These are phyloP conservation scores for Axea sp. DNA, from an alignment of 2,888 invertebrate species.

Conservation along the genomic window DNA sequence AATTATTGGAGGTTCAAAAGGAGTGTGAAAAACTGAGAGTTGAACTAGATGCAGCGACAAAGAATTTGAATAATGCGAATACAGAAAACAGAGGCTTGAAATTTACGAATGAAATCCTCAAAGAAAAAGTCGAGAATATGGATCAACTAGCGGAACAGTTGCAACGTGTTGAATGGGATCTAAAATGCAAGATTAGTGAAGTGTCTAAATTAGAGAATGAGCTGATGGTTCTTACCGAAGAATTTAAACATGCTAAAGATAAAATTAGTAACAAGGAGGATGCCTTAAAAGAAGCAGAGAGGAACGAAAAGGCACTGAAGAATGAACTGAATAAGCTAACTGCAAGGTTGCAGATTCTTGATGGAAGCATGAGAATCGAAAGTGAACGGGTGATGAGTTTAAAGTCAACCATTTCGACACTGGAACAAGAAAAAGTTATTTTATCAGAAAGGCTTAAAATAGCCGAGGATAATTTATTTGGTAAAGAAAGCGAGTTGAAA, in stretches of 20 bases:
- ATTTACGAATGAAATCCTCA: slow-evolving; percentile 48
- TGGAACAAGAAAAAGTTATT: slow-evolving; percentile 52
- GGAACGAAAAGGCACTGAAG: slow-evolving; percentile 42
- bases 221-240: slow-evolving; percentile 47
- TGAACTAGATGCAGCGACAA: slow-evolving; percentile 80
- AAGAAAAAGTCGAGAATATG: slow-evolving; percentile 57
- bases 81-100: slow-evolving; percentile 61
- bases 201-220: slow-evolving; percentile 57
- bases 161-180: slow-evolving; percentile 19
- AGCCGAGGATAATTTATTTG: slow-evolving; percentile 48
- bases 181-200: slow-evolving; percentile 45
- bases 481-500: slow-evolving; percentile 16
- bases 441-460: slow-evolving; percentile 42
- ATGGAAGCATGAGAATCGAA: slow-evolving; percentile 42
- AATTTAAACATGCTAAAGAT: slow-evolving; percentile 57
- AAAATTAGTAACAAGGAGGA: slow-evolving; percentile 55
- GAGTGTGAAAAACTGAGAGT: slow-evolving; percentile 68
- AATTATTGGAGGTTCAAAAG: slow-evolving; percentile 77
- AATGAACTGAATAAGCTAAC: slow-evolving; percentile 51
- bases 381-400: slow-evolving; percentile 3
- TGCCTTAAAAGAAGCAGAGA: slow-evolving; percentile 51
- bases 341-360: slow-evolving; percentile 43
- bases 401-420: slow-evolving; percentile 21
- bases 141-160: slow-evolving; percentile 62
- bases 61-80: slow-evolving; percentile 56